phyloP scores from a whole-genome alignment of 2,888 invertebrate species.

The Thalpophila matura region DNA sequence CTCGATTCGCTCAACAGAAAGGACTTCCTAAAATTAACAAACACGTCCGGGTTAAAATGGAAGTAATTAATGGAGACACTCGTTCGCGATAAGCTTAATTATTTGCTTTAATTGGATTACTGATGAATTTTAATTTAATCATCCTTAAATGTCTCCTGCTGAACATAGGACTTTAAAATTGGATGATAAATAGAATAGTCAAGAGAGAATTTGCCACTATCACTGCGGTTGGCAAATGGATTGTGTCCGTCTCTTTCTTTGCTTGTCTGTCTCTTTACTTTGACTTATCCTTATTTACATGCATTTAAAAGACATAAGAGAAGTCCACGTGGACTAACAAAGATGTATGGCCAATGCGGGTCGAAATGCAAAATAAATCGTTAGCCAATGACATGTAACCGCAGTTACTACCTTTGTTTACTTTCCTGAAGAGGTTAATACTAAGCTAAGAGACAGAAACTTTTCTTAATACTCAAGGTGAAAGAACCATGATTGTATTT shows the following conservation, averaged over 20 bases:
- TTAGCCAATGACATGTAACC: no score
- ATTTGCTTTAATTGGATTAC: constrained; percentile 52
- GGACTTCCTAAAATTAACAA: constrained; percentile 38
- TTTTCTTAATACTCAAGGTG: no score
- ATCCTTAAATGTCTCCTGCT: constrained; percentile 12
- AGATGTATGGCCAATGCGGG: no score
- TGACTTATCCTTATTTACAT: no score
- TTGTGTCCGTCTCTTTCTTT: neutral
- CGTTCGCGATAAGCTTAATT: constrained; percentile 42
- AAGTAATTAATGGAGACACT: constrained; percentile 35
- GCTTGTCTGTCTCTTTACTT: no score
- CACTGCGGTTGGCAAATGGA: constrained; percentile 8
- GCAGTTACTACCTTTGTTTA: no score
- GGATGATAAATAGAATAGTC: constrained; percentile 13
- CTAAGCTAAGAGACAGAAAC: no score
- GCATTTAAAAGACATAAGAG: no score
- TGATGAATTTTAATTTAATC: constrained; percentile 45
- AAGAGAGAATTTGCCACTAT: constrained; percentile 2
- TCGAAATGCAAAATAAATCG: no score
- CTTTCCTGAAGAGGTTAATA: no score
- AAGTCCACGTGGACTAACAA: no score
- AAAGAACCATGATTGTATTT: no score
- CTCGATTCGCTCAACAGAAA: constrained; percentile 6
- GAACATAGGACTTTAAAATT: neutral
- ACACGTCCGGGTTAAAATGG: constrained; percentile 32